Conservation (phyloP, 92 coral and sea anemone genomes). For the Palythoa caribaeorum region DNA sequence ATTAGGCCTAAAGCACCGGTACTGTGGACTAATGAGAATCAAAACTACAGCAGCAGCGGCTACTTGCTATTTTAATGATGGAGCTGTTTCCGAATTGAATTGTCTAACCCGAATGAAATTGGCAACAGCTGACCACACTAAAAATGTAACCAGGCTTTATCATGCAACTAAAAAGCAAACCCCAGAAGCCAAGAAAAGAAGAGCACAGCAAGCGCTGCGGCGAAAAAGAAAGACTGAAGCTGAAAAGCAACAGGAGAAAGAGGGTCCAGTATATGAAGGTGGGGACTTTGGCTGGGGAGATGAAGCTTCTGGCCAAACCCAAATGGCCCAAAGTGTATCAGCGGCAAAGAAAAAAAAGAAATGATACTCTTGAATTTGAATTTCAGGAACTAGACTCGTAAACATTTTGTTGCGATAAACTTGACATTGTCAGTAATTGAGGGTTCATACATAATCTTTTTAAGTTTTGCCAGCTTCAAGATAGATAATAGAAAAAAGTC, state of each 20-base stretch:
- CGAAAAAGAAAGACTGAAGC: slow-evolving; percentile 17
- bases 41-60: slow-evolving; percentile 27
- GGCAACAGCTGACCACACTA: slow-evolving; percentile 25
- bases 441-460: not conserved
- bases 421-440: not conserved
- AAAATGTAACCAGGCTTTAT: not conserved
- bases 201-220: not conserved
- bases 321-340: slow-evolving; percentile 9
- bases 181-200: slow-evolving; percentile 28
- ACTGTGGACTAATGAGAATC: slow-evolving; percentile 17
- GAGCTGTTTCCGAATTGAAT: slow-evolving; percentile 6
- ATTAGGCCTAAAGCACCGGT: slow-evolving; percentile 1
- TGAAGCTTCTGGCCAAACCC: slow-evolving; percentile 21
- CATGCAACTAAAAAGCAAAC: slow-evolving; percentile 27
- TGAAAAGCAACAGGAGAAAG: slow-evolving; percentile 29
- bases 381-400: not conserved
- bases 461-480: not conserved
- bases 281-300: slow-evolving; percentile 29
- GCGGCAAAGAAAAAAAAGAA: slow-evolving; percentile 21
- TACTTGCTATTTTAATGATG: slow-evolving; percentile 22
- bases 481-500: not conserved
- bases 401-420: not conserved
- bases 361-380: not conserved
- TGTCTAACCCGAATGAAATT: not conserved
- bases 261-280: slow-evolving; percentile 12